phyloP scores from a whole-genome alignment of 2,888 invertebrate species.

The Drosophila nigritarsus region DNA sequence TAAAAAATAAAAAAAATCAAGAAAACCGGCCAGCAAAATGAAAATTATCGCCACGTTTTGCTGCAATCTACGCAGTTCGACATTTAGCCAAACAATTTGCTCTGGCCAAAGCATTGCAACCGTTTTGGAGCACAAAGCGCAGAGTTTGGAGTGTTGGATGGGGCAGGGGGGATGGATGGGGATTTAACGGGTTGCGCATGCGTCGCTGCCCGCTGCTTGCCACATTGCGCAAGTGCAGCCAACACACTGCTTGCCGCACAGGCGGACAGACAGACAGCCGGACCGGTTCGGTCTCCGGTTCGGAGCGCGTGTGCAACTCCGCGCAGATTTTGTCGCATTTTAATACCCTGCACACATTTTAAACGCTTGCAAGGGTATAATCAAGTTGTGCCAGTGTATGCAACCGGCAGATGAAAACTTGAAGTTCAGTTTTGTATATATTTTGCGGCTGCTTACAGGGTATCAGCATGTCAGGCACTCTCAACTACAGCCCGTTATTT shows the following conservation, averaged over 20 bases:
- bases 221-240: slow-evolving; percentile 74
- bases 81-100: slow-evolving; percentile 77
- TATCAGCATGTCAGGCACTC: background rate
- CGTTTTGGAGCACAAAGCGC: slow-evolving; percentile 39
- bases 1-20: background rate
- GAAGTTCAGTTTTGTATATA: background rate
- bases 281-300: slow-evolving; percentile 30
- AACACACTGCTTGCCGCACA: slow-evolving; percentile 39
- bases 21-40: slow-evolving; percentile 45
- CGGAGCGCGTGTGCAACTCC: slow-evolving; percentile 62
- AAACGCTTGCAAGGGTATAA: background rate
- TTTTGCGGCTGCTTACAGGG: background rate
- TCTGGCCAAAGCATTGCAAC: slow-evolving; percentile 66
- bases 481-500: slow-evolving; percentile 44
- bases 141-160: background rate
- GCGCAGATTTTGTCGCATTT: slow-evolving; percentile 78
- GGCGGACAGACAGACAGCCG: slow-evolving; percentile 12
- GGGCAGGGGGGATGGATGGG: background rate
- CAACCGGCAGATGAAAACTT: background rate
- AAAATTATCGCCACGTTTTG: slow-evolving; percentile 77
- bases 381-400: background rate
- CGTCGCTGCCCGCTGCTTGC: slow-evolving; percentile 53
- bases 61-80: slow-evolving; percentile 66
- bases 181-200: slow-evolving; percentile 45
- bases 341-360: slow-evolving; percentile 2